Conservation (phyloP, 2,888 invertebrate species). For the Phaedon cochleariae region DNA sequence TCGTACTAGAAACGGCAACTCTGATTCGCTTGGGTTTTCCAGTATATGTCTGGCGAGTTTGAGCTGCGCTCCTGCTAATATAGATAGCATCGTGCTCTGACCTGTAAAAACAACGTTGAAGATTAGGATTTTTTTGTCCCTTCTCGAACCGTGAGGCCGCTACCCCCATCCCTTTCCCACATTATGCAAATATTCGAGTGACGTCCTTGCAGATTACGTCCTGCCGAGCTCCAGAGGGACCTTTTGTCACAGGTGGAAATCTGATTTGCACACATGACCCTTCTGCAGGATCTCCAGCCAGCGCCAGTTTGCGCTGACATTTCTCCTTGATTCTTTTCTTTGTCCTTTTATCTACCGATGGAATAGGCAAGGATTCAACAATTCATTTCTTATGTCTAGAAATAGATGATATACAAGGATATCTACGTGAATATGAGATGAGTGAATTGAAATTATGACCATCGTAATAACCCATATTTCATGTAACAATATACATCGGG, state of each 20-base stretch:
- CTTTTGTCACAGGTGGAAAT: constrained; percentile 36
- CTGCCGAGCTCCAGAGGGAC: constrained; percentile 9
- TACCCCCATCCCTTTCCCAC: constrained; percentile 22
- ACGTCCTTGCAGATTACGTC: constrained; percentile 20
- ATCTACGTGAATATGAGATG: no score
- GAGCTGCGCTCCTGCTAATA: background rate
- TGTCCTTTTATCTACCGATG: background rate
- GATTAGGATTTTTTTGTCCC: constrained; percentile 25
- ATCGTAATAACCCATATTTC: no score
- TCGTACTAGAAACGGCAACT: no score
- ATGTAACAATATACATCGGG: no score
- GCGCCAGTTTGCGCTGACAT: background rate
- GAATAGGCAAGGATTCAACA: no score
- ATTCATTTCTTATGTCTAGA: no score
- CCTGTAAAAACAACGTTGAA: constrained; percentile 3
- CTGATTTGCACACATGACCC: constrained; percentile 34
- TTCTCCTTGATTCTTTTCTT: no score
- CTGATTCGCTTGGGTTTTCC: no score
- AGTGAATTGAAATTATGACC: no score
- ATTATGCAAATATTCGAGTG: constrained; percentile 33
- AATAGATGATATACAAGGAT: no score
- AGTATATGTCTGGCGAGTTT: no score
- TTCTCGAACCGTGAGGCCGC: background rate
- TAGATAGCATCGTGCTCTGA: background rate
- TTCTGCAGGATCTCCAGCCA: background rate